Evolutionary conservation across 2,113 vertebrate genomes (phyloP), one percentile per base, ranked within the genome.

Genomic region (Psilopsiagon aymara): DNA sequence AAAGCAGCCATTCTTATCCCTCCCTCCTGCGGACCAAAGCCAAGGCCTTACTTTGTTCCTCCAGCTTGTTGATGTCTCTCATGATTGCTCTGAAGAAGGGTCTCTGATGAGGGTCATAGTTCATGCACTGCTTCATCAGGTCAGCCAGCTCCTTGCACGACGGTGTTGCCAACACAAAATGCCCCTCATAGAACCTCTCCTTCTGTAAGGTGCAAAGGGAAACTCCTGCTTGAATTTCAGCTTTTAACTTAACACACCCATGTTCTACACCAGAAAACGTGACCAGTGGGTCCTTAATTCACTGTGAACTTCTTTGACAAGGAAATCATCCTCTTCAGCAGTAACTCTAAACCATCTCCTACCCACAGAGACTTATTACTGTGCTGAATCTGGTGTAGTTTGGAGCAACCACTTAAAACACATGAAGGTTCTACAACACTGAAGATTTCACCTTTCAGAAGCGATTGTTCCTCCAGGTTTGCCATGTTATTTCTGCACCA

Each of bases 111-210:
- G 99, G 98, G 95, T 99, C 99, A 2, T 99, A 99, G 98, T 98
- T 99, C 99, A 99, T 99, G 98, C 99, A 99, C 97, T 99, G 98
- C 43, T 98, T 99, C 99, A 99, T 99, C 82, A 99, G 98, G 55
- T 99, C 98, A 20, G 99, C 99, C 52, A 99, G 98, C 78, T 99
- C 99, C 92, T 96, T 98, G 97, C 99, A 99, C 10, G 99, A 99
- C 0, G 99, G 99, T 0, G 99, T 99, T 27, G 98, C 98, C 91
- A 99, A 97, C 75, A 98, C 98, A 44, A 98, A 99, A 69, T 98
- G 98, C 2, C 98, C 99, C 82, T 98, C 98, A 2, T 99, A 99
- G 97, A 99, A 99, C 68, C 99, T 97, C 96, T 99, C 99, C 96
- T 99, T 99, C 99, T 99, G 98, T 75, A 97, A 88, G 75, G 93